A percentile compares a stretch with the other conserved stretches of the same genome.
Conservation (phyloP, 2,797 vertebrate genomes). For the Pipistrellus pygmaeus region DNA sequence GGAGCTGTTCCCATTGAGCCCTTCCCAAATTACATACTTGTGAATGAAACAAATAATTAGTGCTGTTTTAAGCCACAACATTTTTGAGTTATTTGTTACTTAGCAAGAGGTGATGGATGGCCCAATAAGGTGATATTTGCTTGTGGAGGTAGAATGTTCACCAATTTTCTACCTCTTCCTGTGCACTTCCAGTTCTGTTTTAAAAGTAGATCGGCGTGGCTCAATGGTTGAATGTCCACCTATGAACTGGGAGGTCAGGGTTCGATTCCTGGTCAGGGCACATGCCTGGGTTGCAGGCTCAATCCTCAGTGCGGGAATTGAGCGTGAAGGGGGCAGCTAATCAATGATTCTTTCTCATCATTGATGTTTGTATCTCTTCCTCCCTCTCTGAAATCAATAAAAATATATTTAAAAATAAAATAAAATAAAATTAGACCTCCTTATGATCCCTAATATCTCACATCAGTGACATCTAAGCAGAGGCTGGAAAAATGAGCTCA, state of each 20-base stretch:
- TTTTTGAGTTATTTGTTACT: slow-evolving; percentile 7
- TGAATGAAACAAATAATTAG: background rate
- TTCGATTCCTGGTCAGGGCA: too few species aligned
- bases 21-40: background rate
- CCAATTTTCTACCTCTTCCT: background rate
- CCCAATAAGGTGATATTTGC: background rate
- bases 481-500: slow-evolving; percentile 10
- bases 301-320: too few species aligned
- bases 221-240: background rate
- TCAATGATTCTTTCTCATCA: too few species aligned
- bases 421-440: slow-evolving; percentile 23
- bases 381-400: too few species aligned
- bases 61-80: background rate
- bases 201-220: background rate
- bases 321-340: too few species aligned
- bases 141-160: background rate
- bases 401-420: too few species aligned
- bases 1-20: background rate
- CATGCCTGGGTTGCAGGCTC: too few species aligned
- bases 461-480: background rate
- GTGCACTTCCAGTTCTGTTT: background rate
- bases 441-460: background rate
- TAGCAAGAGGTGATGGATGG: background rate
- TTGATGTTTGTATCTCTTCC: too few species aligned
- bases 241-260: too few species aligned